Percentiles rank a stretch among this genome's conserved stretches.
phyloP scores from a whole-genome alignment of 2,888 invertebrate species.

The Scaptomyza polygonia region DNA sequence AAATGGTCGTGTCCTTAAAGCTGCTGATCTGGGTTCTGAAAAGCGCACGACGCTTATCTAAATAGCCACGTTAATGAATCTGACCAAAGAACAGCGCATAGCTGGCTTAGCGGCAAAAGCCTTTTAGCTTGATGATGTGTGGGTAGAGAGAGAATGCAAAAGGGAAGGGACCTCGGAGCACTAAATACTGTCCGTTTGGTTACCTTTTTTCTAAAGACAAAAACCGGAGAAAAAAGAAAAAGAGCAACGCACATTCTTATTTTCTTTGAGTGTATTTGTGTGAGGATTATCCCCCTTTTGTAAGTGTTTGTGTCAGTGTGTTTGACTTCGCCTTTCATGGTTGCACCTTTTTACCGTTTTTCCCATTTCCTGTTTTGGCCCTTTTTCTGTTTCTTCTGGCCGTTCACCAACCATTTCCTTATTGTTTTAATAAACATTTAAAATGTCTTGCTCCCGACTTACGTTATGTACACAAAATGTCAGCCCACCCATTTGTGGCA shows the following conservation, averaged over 20 bases:
- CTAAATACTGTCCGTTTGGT: constrained; percentile 65
- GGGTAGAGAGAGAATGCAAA: not conserved
- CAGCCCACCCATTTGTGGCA: constrained; percentile 67
- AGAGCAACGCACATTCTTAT: constrained; percentile 54
- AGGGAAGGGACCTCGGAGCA: constrained; percentile 23
- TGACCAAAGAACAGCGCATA: constrained; percentile 70
- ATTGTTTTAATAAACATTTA: constrained; percentile 82
- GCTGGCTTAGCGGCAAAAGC: constrained; percentile 70
- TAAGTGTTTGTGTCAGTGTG: constrained; percentile 56
- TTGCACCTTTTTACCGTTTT: constrained; percentile 59
- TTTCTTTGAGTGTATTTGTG: constrained; percentile 51
- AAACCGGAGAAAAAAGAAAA: constrained; percentile 35
- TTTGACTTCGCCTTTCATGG: constrained; percentile 62
- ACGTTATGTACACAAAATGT: constrained; percentile 62
- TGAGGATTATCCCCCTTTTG: constrained; percentile 77
- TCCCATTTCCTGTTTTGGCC: constrained; percentile 24
- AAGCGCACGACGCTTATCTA: constrained; percentile 71
- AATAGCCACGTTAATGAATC: constrained; percentile 80
- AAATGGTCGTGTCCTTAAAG: constrained; percentile 44
- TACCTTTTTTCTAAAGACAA: constrained; percentile 69
- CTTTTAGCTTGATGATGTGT: constrained; percentile 65
- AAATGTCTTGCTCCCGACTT: constrained; percentile 76
- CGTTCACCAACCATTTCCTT: constrained; percentile 77
- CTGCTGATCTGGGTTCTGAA: constrained; percentile 23
- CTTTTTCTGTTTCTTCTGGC: constrained; percentile 9